Conservation (phyloP, 2,888 invertebrate species). For the Lasioglossum malachurum region DNA sequence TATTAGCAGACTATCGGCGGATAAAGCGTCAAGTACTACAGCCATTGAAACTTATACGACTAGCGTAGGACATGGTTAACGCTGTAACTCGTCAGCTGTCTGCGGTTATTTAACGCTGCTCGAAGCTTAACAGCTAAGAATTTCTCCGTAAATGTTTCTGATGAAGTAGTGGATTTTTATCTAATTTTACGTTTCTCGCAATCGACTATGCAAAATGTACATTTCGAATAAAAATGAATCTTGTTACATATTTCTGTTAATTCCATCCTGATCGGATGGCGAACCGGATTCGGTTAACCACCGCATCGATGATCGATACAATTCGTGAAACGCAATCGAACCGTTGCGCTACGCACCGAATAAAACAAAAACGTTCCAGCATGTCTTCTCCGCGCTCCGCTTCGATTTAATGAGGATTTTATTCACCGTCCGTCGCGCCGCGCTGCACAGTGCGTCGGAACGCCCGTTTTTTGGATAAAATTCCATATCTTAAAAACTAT, state of each 20-base stretch:
- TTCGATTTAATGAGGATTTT: slow-evolving; percentile 10
- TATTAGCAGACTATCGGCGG: no score
- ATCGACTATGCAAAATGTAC: no score
- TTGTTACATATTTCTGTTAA: no score
- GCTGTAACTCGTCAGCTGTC: not conserved
- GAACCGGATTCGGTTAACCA: not conserved
- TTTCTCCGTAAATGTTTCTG: no score
- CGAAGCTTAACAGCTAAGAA: no score
- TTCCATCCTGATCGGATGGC: not conserved
- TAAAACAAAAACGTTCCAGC: not conserved
- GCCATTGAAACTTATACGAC: not conserved
- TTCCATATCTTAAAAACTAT: no score
- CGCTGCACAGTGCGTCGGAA: no score
- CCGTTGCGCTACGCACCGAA: not conserved
- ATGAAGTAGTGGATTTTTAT: no score
- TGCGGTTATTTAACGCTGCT: not conserved
- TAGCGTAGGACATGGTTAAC: not conserved
- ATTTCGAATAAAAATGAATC: no score
- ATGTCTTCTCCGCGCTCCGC: not conserved
- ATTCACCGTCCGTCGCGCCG: not conserved
- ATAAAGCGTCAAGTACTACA: no score
- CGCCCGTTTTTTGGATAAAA: no score
- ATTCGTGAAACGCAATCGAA: not conserved
- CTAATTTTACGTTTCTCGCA: no score
- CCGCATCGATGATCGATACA: not conserved